These are phyloP conservation scores for Sinosuthora webbiana DNA, from an alignment of 2,113 vertebrate genomes.

Conservation along the genomic window DNA sequence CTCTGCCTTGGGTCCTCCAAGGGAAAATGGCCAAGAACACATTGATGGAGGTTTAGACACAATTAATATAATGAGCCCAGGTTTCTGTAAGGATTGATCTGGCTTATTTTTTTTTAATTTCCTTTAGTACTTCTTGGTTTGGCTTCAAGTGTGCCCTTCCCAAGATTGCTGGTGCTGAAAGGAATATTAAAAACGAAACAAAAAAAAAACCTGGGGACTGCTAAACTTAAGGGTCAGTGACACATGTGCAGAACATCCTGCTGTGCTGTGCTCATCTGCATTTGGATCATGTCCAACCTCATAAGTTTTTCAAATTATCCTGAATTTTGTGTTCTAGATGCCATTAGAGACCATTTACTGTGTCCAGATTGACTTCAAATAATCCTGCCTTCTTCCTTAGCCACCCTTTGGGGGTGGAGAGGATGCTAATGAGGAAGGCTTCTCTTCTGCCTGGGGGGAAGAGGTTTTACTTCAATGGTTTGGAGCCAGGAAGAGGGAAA, in stretches of 20 bases:
- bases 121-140: neutral
- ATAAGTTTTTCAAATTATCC: neutral
- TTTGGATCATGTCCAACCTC: neutral
- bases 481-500: slow-evolving; percentile 17
- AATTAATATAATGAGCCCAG: neutral
- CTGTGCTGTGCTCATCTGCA: neutral
- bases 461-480: neutral
- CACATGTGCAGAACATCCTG: neutral
- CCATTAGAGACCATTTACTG: slow-evolving; percentile 1
- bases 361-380: neutral
- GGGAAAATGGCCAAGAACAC: neutral
- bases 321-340: neutral
- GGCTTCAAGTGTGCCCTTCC: neutral
- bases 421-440: neutral
- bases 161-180: neutral
- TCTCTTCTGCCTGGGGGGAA: neutral
- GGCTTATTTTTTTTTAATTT: neutral
- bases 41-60: neutral
- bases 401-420: neutral
- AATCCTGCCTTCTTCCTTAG: neutral
- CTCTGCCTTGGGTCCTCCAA: neutral
- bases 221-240: neutral
- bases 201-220: neutral
- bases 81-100: neutral
- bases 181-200: neutral